Conservation (phyloP, 2,888 invertebrate species). For the Scaptomyza flava region DNA sequence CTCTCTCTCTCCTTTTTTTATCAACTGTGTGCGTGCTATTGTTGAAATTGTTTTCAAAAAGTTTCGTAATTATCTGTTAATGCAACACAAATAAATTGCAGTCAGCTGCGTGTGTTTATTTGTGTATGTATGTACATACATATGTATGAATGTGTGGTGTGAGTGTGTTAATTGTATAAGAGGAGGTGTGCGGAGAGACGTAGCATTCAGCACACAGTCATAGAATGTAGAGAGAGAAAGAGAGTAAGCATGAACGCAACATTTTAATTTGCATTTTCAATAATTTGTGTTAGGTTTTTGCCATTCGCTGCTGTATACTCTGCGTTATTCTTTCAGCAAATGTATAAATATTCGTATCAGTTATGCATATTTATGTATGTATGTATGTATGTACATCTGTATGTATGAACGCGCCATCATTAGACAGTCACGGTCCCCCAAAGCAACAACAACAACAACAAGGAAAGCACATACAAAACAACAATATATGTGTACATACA, state of each 20-base stretch:
- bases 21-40: conserved; percentile 43
- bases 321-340: conserved; percentile 3
- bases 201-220: conserved; percentile 4
- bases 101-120: conserved; percentile 46
- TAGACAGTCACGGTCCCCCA: conserved; percentile 8
- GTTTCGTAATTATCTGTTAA: conserved; percentile 61
- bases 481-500: conserved; percentile 13
- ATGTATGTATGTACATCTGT: background rate
- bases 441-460: conserved; percentile 9
- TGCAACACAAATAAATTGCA: conserved; percentile 46
- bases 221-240: conserved; percentile 33
- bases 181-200: background rate
- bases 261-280: conserved; percentile 43
- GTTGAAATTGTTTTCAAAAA: conserved; percentile 52
- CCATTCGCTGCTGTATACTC: background rate
- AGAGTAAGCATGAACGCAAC: conserved; percentile 11
- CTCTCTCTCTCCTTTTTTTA: conserved; percentile 4
- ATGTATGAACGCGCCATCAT: conserved; percentile 11
- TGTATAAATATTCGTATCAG: conserved; percentile 21
- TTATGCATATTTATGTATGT: conserved; percentile 1
- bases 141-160: background rate
- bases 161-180: background rate
- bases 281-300: conserved; percentile 25
- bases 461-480: background rate
- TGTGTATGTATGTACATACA: background rate